Percentiles rank a stretch among this genome's conserved stretches.
phyloP scores from a whole-genome alignment of 2,888 invertebrate genomes.

The Ryuthela nishihirai region DNA sequence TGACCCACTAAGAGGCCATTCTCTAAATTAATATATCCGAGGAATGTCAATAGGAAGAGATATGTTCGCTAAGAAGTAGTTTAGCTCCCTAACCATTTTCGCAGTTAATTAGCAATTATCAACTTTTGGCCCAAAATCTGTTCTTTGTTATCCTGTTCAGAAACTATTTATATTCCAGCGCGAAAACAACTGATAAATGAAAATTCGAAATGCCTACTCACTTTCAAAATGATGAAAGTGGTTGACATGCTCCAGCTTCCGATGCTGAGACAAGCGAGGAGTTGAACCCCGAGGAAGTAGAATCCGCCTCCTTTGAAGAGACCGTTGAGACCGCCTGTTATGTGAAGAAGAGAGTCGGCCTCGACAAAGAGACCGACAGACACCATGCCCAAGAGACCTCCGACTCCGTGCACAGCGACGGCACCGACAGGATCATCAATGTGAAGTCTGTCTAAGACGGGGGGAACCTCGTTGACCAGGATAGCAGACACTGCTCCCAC shows the following conservation, averaged over 20 bases:
- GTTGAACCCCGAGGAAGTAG: constrained; percentile 79
- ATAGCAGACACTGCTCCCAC: constrained; percentile 75
- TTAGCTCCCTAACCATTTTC: no score
- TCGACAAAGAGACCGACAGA: constrained; percentile 90
- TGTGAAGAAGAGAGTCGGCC: constrained; percentile 29
- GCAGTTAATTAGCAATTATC: no score
- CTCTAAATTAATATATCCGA: no score
- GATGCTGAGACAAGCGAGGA: constrained; percentile 67
- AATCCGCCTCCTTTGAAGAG: constrained; percentile 69
- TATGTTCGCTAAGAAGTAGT: no score
- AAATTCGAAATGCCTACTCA: constrained; percentile 4
- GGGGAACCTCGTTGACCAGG: constrained; percentile 66
- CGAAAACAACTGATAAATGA: background rate
- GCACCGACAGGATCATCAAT: constrained; percentile 92
- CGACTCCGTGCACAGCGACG: constrained; percentile 74
- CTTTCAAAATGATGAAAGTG: constrained; percentile 54
- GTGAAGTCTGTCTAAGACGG: constrained; percentile 69
- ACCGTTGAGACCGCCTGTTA: constrained; percentile 51
- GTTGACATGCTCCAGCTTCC: constrained; percentile 67
- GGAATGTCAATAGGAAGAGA: no score
- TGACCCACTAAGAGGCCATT: no score
- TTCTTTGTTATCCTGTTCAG: background rate
- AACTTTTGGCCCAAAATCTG: background rate
- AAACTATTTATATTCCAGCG: background rate
- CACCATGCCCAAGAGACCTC: constrained; percentile 64